A percentile compares a stretch with the other conserved stretches of the same genome.
Evolutionary conservation across 2,888 invertebrate species (phyloP).

Genomic region (Tipula vernalis): DNA sequence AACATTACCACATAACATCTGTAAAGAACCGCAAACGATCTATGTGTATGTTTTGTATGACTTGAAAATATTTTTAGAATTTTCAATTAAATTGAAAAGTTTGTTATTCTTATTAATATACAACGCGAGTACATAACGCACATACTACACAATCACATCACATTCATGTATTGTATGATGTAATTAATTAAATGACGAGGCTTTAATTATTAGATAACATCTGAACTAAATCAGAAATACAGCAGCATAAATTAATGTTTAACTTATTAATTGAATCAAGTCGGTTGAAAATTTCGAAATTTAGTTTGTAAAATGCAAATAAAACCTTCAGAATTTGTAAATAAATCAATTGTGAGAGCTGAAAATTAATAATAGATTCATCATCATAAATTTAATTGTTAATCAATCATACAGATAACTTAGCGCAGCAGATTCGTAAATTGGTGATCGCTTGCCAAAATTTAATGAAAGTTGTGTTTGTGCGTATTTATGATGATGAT

Average conservation of each 20-base stretch:
- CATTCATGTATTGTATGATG: neutral
- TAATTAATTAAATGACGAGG: neutral
- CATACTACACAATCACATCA: neutral
- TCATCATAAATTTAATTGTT: neutral
- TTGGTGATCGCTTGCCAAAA: neutral
- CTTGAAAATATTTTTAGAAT: neutral
- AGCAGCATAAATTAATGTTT: neutral
- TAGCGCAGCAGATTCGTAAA: neutral
- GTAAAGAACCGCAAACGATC: neutral
- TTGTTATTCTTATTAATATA: neutral
- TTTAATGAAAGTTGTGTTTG: neutral
- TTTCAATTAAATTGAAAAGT: neutral
- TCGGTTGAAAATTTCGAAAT: too few species aligned
- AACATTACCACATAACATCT: neutral
- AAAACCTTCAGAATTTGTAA: neutral
- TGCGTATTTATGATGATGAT: neutral
- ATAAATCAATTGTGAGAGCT: neutral
- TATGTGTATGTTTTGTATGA: neutral
- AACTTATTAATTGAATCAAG: neutral
- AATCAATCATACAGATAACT: neutral
- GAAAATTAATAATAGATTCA: neutral
- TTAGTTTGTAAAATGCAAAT: neutral
- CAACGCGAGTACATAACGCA: neutral
- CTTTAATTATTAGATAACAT: neutral
- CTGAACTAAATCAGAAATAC: neutral